Evolutionary conservation across 1,140 invertebrate species (phyloP).

Genomic region (Formica exsecta): DNA sequence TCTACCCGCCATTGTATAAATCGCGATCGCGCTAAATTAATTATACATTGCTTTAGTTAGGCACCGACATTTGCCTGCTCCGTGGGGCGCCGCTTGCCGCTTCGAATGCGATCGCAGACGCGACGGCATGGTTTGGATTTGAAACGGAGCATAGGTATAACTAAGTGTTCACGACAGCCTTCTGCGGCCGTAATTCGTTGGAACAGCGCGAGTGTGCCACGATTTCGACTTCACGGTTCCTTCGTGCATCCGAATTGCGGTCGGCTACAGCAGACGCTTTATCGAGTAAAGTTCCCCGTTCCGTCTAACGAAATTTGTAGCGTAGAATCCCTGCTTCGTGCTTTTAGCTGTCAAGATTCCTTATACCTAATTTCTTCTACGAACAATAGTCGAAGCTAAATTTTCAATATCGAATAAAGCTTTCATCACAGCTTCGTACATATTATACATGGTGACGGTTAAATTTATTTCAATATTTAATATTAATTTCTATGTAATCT

Average conservation of each 20-base stretch:
- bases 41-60: conserved; percentile 69
- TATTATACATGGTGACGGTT: no score
- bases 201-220: conserved; percentile 26
- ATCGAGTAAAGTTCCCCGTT: conserved; percentile 6
- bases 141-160: conserved; percentile 61
- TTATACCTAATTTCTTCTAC: conserved; percentile 21
- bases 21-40: conserved; percentile 70
- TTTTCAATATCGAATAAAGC: background rate
- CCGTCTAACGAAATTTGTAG: conserved; percentile 34
- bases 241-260: conserved; percentile 37
- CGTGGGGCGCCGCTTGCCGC: background rate
- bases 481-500: background rate
- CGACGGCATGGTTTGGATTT: conserved; percentile 61
- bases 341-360: conserved; percentile 22
- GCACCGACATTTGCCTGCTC: conserved; percentile 61
- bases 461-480: background rate
- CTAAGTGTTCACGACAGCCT: conserved; percentile 55
- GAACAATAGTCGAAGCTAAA: background rate
- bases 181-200: conserved; percentile 54
- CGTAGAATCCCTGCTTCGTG: background rate
- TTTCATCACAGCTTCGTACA: background rate
- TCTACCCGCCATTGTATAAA: conserved; percentile 56
- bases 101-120: conserved; percentile 55
- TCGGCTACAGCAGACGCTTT: background rate
- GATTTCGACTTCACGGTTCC: conserved; percentile 58